Conservation (phyloP, 2,888 invertebrate species). For the Lamellibrachia columna region DNA sequence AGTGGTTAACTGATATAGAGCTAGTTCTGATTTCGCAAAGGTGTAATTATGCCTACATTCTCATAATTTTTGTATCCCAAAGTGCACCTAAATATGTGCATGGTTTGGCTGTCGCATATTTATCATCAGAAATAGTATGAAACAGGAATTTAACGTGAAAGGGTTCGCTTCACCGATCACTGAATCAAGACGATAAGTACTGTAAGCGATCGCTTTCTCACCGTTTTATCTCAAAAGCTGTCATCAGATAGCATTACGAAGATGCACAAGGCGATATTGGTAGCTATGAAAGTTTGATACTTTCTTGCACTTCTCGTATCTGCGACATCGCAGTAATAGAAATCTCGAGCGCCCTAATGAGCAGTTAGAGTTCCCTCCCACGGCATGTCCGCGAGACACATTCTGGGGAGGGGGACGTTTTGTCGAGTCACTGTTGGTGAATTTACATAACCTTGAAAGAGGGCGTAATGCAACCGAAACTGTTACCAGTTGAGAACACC, state of each 20-base stretch:
- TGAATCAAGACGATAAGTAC: neutral
- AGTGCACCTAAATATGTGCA: no score
- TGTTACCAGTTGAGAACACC: neutral
- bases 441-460: neutral
- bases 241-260: neutral
- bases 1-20: no score
- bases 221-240: constrained; percentile 5
- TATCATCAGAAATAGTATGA: no score
- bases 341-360: neutral
- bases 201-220: neutral
- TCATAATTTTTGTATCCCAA: no score
- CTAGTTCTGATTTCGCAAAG: no score
- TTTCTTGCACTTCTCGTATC: constrained; percentile 9
- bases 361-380: neutral
- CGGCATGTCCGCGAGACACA: neutral
- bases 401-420: neutral
- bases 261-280: neutral
- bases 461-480: neutral
- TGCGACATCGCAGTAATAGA: neutral
- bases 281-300: neutral
- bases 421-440: neutral
- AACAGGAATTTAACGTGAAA: neutral
- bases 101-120: no score
- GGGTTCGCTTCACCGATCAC: neutral
- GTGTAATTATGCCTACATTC: no score